A percentile compares a stretch with the other conserved stretches of the same genome.
Conservation (phyloP, 2,797 vertebrate genomes). For the Leucoraja ocellata region DNA sequence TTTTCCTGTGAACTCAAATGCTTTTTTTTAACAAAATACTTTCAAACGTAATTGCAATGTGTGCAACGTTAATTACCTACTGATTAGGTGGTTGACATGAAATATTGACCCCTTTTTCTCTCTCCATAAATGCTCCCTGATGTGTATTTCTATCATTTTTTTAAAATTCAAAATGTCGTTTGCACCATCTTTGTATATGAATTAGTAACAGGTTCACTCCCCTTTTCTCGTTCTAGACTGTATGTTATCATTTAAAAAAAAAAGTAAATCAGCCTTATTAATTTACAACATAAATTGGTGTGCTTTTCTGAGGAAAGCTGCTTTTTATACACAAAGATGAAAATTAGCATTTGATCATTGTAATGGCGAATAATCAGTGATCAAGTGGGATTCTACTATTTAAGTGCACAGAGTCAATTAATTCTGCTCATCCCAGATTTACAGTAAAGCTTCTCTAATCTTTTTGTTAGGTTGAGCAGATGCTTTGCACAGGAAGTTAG, state of each 20-base stretch:
- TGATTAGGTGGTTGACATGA: not conserved
- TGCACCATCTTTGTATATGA: not conserved
- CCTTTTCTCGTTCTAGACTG: not conserved
- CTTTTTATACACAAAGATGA: not conserved
- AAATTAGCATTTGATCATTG: not conserved
- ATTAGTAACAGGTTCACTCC: not conserved
- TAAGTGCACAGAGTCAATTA: not conserved
- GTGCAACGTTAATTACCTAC: not conserved
- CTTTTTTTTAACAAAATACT: no score
- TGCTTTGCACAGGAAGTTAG: conserved; percentile 54
- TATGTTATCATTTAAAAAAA: not conserved
- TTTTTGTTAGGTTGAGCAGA: conserved; percentile 50
- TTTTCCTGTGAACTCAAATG: not conserved
- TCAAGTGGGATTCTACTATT: not conserved
- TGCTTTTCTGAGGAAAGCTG: not conserved
- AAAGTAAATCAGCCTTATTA: not conserved
- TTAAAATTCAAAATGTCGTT: not conserved
- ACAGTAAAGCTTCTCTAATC: conserved; percentile 44
- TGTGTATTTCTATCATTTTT: not conserved
- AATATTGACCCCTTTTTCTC: not conserved
- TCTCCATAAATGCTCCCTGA: not conserved
- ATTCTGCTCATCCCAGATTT: not conserved
- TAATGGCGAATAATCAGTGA: not conserved
- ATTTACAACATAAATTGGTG: not conserved
- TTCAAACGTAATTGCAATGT: not conserved